Percentiles rank a stretch among this genome's conserved stretches.
Conservation (phyloP, 1,140 invertebrate species). For the Octopus bimaculoides region DNA sequence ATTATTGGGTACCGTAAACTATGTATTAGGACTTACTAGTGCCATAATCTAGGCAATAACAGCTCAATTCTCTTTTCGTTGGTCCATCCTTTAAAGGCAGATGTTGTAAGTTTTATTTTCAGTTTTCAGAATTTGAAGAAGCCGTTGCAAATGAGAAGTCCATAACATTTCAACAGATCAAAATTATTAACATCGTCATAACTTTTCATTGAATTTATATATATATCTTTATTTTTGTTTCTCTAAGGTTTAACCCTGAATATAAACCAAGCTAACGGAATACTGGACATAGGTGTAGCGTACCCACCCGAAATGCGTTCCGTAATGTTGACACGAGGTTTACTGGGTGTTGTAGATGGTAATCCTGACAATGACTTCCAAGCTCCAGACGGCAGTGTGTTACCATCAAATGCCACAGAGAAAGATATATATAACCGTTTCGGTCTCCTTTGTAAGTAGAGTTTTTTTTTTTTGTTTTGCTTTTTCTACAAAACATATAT, state of each 20-base stretch:
- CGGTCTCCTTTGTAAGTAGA: conserved; percentile 30
- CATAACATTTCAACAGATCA: too few relatives aligned
- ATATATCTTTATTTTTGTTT: neutral
- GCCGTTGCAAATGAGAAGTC: too few relatives aligned
- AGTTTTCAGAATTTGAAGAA: too few relatives aligned
- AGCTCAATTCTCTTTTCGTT: too few relatives aligned
- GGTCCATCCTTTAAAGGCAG: too few relatives aligned
- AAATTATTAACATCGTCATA: too few relatives aligned
- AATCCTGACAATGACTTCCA: conserved; percentile 30
- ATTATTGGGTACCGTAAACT: too few relatives aligned
- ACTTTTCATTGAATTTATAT: too few relatives aligned
- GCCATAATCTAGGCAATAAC: too few relatives aligned
- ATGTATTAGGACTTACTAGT: too few relatives aligned
- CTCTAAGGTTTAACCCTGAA: neutral
- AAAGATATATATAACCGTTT: conserved; percentile 30
- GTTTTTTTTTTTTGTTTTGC: neutral
- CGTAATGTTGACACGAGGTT: conserved; percentile 20
- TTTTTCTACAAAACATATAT: neutral
- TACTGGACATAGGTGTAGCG: neutral
- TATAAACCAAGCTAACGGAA: neutral
- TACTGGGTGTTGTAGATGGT: conserved; percentile 36
- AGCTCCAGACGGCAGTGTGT: conserved; percentile 26
- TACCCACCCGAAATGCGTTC: neutral
- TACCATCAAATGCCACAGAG: conserved; percentile 22
- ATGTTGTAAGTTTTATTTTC: too few relatives aligned